phyloP scores from a whole-genome alignment of 1,140 invertebrate species.

The Chionoecetes opilio region DNA sequence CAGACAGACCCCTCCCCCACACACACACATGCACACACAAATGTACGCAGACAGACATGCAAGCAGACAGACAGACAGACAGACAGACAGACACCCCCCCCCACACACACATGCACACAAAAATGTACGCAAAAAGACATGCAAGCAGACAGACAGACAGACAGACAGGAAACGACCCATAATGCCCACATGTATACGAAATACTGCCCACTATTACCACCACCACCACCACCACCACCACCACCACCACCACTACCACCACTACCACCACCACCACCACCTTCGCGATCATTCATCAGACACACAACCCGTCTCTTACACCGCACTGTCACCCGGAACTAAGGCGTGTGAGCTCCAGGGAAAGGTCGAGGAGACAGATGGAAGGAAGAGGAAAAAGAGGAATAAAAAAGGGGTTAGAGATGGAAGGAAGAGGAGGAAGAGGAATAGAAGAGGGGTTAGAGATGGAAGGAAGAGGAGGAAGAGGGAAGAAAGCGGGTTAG shows the following conservation, averaged over 20 bases:
- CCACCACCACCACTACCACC: background rate
- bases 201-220: background rate
- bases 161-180: background rate
- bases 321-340: constrained; percentile 34
- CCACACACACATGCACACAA: background rate
- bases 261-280: background rate
- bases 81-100: too few species aligned
- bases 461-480: too few species aligned
- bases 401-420: too few species aligned
- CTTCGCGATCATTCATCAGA: background rate
- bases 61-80: background rate
- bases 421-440: background rate
- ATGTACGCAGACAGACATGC: background rate
- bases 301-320: background rate
- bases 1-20: too few species aligned
- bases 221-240: background rate
- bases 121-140: background rate
- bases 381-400: background rate
- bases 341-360: background rate
- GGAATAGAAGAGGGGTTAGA: background rate
- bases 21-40: too few species aligned
- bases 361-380: background rate
- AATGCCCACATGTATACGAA: background rate
- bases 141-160: background rate
- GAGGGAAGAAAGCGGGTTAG: background rate